Evolutionary conservation across 2,797 vertebrate genomes (phyloP).

Genomic region (Alca torda): DNA sequence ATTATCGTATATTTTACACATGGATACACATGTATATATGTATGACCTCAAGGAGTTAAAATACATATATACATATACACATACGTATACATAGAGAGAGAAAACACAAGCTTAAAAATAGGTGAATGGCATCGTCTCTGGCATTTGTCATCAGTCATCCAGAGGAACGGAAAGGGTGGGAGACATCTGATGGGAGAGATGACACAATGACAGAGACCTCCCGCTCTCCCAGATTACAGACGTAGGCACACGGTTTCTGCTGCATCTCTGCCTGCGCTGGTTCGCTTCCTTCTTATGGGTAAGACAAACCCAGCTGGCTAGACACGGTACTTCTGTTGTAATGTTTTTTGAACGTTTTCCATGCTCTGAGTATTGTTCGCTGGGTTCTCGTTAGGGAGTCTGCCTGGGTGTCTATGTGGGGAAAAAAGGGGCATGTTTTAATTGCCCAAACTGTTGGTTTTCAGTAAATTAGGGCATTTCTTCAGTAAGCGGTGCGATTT

Average conservation of each 20-base stretch:
- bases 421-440: not conserved
- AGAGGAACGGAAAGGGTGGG: slow-evolving; percentile 23
- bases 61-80: slow-evolving; percentile 84
- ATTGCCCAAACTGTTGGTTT: not conserved
- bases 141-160: slow-evolving; percentile 39
- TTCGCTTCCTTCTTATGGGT: not conserved
- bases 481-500: not conserved
- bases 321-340: not conserved
- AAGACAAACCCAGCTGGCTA: not conserved
- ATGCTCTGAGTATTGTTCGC: not conserved
- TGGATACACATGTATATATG: slow-evolving; percentile 82
- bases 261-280: not conserved
- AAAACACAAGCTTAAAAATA: slow-evolving; percentile 56
- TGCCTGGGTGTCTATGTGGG: not conserved
- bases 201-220: slow-evolving; percentile 27
- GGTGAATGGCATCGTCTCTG: slow-evolving; percentile 37
- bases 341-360: not conserved
- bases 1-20: slow-evolving; percentile 67
- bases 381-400: not conserved
- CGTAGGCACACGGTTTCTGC: not conserved
- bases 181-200: slow-evolving; percentile 8
- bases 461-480: not conserved
- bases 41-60: slow-evolving; percentile 67
- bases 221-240: not conserved
- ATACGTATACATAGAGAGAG: slow-evolving; percentile 82